A percentile compares a stretch with the other conserved stretches of the same genome.
phyloP scores from a whole-genome alignment of 2,113 vertebrate species.

The Grammomys dolichurus region DNA sequence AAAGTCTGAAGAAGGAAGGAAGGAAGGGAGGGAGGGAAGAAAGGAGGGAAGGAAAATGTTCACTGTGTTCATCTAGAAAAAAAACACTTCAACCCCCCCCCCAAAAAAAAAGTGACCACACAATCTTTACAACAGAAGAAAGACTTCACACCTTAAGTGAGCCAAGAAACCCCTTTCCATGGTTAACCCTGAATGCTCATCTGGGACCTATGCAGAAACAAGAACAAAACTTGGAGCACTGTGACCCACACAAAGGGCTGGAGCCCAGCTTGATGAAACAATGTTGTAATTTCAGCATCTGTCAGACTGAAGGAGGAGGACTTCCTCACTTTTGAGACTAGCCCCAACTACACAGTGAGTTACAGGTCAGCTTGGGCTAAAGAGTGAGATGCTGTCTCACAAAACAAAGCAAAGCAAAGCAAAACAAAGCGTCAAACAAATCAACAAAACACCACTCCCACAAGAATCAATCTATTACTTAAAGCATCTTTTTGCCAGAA shows the following conservation, averaged over 20 bases:
- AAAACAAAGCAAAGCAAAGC: constrained; percentile 10
- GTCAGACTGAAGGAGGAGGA: not conserved
- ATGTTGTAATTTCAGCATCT: not conserved
- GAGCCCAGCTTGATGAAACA: not conserved
- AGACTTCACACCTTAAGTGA: not conserved
- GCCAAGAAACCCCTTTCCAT: not conserved
- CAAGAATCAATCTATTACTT: not conserved
- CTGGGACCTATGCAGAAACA: not conserved
- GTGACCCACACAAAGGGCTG: not conserved
- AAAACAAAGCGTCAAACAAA: not conserved
- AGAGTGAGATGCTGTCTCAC: not conserved
- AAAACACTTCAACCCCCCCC: not conserved
- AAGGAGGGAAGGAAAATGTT: not conserved
- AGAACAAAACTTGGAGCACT: not conserved
- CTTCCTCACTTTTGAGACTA: not conserved
- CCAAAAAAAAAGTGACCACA: constrained; percentile 1
- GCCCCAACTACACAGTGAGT: not conserved
- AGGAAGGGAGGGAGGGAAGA: not conserved
- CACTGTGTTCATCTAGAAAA: constrained; percentile 10
- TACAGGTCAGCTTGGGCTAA: not conserved
- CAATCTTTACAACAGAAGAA: constrained; percentile 45
- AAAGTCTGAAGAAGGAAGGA: not conserved
- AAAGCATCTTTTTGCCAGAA: constrained; percentile 28
- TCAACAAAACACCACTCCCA: not conserved
- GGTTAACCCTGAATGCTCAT: not conserved